phyloP scores from a whole-genome alignment of 1,140 invertebrate species.

The Drosophila seguyi region DNA sequence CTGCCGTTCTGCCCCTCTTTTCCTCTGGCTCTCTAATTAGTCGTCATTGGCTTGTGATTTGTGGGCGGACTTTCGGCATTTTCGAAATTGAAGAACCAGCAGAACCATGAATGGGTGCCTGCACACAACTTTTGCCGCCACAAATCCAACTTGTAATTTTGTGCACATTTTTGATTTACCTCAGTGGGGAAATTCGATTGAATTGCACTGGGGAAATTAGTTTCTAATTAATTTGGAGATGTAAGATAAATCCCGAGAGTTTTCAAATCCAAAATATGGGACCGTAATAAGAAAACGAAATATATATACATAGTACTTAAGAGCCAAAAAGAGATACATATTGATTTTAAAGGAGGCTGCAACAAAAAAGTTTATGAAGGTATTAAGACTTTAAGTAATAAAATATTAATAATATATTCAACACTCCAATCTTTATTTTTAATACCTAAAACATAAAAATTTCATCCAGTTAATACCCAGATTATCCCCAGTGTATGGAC shows the following conservation, averaged over 20 bases:
- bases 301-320: too few species aligned
- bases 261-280: not conserved
- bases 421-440: too few species aligned
- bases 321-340: too few species aligned
- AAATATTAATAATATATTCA: too few species aligned
- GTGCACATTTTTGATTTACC: conserved; percentile 51
- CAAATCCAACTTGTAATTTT: conserved; percentile 45
- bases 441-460: not conserved
- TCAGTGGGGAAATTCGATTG: conserved; percentile 22
- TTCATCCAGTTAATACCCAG: not conserved
- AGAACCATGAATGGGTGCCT: conserved; percentile 17
- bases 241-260: too few species aligned
- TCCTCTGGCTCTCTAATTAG: conserved; percentile 75
- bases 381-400: too few species aligned
- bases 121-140: conserved; percentile 34
- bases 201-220: conserved; percentile 2
- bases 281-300: not conserved
- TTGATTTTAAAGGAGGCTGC: too few species aligned
- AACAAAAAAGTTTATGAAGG: too few species aligned
- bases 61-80: conserved; percentile 57
- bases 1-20: conserved; percentile 31
- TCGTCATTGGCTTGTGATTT: conserved; percentile 81
- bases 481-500: conserved; percentile 4
- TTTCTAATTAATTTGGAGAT: not conserved
- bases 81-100: conserved; percentile 33